Percentiles rank a stretch among this genome's conserved stretches.
Evolutionary conservation across 1,140 invertebrate genomes (phyloP).

Genomic region (Helicoverpa armigera): DNA sequence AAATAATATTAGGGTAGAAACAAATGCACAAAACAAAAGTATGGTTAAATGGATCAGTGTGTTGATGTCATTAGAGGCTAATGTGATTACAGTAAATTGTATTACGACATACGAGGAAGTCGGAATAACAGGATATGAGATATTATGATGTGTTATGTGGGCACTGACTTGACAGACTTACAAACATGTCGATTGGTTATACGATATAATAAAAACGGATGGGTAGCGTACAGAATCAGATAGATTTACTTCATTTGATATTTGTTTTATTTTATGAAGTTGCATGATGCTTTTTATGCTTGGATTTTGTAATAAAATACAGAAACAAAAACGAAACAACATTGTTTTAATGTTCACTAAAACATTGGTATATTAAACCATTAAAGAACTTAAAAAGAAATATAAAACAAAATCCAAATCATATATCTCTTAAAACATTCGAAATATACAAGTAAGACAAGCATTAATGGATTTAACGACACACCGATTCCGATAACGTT

Average conservation of each 20-base stretch:
- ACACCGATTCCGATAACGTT: slow-evolving; percentile 68
- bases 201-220: too few relatives aligned
- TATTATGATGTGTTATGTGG: slow-evolving; percentile 62
- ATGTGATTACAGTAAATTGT: slow-evolving; percentile 80
- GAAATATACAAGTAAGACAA: slow-evolving; percentile 58
- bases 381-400: slow-evolving; percentile 41
- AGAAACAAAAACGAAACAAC: neutral
- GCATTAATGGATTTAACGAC: slow-evolving; percentile 66
- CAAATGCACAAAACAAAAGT: slow-evolving; percentile 20
- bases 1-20: neutral
- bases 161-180: slow-evolving; percentile 39
- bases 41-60: slow-evolving; percentile 68
- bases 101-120: slow-evolving; percentile 70
- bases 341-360: slow-evolving; percentile 14
- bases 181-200: slow-evolving; percentile 10
- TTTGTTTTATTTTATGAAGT: neutral
- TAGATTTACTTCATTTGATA: neutral
- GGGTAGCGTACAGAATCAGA: neutral
- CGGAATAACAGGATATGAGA: slow-evolving; percentile 68
- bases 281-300: neutral
- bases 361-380: slow-evolving; percentile 36
- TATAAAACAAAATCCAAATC: slow-evolving; percentile 38
- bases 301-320: too few relatives aligned
- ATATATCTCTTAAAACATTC: slow-evolving; percentile 54
- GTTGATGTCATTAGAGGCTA: slow-evolving; percentile 71